Conservation (phyloP, 2,888 invertebrate species). For the Chymomyza fuscimana region DNA sequence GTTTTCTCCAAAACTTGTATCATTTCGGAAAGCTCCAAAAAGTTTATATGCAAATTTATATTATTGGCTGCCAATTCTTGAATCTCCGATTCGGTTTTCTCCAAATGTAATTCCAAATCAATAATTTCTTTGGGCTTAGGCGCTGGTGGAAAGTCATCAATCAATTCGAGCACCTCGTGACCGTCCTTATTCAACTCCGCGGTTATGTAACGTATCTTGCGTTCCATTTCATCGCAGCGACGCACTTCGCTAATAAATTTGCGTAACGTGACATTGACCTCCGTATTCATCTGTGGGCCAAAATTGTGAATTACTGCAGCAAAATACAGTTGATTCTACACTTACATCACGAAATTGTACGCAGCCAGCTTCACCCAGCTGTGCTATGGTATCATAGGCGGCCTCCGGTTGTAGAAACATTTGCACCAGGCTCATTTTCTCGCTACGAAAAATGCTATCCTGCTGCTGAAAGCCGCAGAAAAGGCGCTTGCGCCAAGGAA, state of each 20-base stretch:
- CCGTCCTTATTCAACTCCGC: conserved; percentile 88
- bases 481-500: conserved; percentile 19
- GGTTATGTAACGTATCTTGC: conserved; percentile 88
- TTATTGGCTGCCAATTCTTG: conserved; percentile 95
- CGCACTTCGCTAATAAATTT: conserved; percentile 91
- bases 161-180: conserved; percentile 86
- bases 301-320: neutral
- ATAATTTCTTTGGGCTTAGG: conserved; percentile 89
- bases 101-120: conserved; percentile 90
- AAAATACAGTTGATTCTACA: conserved; percentile 50
- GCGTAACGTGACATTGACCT: conserved; percentile 88
- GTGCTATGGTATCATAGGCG: conserved; percentile 94
- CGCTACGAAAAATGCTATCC: conserved; percentile 91
- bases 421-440: conserved; percentile 94
- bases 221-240: conserved; percentile 91
- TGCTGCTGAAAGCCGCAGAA: conserved; percentile 41
- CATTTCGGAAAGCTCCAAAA: conserved; percentile 93
- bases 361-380: conserved; percentile 94
- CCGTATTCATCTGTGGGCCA: conserved; percentile 84
- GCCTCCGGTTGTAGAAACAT: conserved; percentile 97
- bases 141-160: conserved; percentile 84
- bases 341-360: conserved; percentile 97
- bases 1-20: conserved; percentile 95
- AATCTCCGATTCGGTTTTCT: conserved; percentile 96
- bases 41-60: conserved; percentile 94